Evolutionary conservation across 2,113 vertebrate genomes (phyloP), one percentile per base, ranked within the genome.

Genomic region (Rhodinocichla rosea): DNA sequence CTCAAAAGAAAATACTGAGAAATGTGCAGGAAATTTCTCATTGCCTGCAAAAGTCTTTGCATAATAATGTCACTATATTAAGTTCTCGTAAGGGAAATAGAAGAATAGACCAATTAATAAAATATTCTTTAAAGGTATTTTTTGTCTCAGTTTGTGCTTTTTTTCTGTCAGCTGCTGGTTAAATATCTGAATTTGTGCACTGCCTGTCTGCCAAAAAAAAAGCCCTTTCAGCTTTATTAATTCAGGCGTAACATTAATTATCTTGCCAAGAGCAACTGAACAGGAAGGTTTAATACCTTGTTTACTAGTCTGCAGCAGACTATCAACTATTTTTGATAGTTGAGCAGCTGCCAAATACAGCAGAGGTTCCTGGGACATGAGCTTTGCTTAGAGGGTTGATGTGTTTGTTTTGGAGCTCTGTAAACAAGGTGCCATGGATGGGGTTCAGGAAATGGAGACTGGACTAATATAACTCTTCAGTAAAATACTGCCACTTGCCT

Each of bases 281-380:
- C 92, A 86, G 78, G 90, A 94, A 75, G 90, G 92, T 94, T 92
- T 94, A 96, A 90, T 95, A 86, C 75, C 88, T 94, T 96, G 90
- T 96, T 96, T 96, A 90, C 93, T 92, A 75, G 82, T 80, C 79
- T 81, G 64, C 37, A 91, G 87, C 79, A 90, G 93, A 79, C 89
- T 91, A 49, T 44, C 65, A 63, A 81, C 90, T 87, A 63, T 92
- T 95, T 91, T 75, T 90, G 71, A 78, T 91, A 77, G 68, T 3
- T 90, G 86, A 93, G 35, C 59, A 81, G 76, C 86, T 93, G 85
- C 94, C 93, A 96, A 92, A 80, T 88, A 52, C 11, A 95, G 90
- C 92, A 95, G 90, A 90, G 75, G 33, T 95, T 87, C 87, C 70
- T 60, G 87, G 53, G 80, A 70, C 44, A 21, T 7, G 7, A 67